Conservation (phyloP, 2,888 invertebrate species). For the Tinea semifulvella region DNA sequence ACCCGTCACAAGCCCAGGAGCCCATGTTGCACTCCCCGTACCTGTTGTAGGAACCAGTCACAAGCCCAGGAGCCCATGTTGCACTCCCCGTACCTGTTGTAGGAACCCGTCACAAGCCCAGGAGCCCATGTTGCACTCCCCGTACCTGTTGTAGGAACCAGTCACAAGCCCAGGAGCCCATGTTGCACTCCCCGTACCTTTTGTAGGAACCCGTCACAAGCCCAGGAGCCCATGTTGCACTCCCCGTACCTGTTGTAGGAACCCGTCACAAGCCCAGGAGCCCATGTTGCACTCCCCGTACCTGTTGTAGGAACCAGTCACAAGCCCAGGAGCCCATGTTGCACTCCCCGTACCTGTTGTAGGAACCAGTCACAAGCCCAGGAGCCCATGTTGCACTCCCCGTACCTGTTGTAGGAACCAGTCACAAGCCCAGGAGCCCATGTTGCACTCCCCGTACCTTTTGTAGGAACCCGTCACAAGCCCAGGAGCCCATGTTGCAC, state of each 20-base stretch:
- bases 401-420: constrained; percentile 64
- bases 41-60: constrained; percentile 70
- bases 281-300: constrained; percentile 78
- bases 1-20: constrained; percentile 76
- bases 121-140: constrained; percentile 80
- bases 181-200: constrained; percentile 71
- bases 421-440: constrained; percentile 79
- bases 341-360: constrained; percentile 70
- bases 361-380: constrained; percentile 76
- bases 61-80: constrained; percentile 78
- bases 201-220: constrained; percentile 72
- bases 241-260: constrained; percentile 64
- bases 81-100: constrained; percentile 70
- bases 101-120: constrained; percentile 76
- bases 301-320: constrained; percentile 70
- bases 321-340: constrained; percentile 78
- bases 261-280: constrained; percentile 76
- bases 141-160: constrained; percentile 64
- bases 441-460: constrained; percentile 72
- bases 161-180: constrained; percentile 79
- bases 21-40: constrained; percentile 78
- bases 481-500: constrained; percentile 79
- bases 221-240: constrained; percentile 79
- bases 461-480: constrained; percentile 72
- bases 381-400: constrained; percentile 80